phyloP scores from a whole-genome alignment of 2,888 invertebrate species.

The Epicampocera succincta region DNA sequence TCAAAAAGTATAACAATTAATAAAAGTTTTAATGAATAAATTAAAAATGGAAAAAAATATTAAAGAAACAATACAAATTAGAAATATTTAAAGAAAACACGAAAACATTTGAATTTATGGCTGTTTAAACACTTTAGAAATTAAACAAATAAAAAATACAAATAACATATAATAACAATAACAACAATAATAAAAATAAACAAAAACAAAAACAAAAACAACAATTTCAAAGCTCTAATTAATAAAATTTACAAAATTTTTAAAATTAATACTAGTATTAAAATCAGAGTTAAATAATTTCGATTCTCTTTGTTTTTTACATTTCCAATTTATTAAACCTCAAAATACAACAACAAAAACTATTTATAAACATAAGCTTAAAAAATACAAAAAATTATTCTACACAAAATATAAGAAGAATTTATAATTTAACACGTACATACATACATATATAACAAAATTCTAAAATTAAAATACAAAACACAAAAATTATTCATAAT shows the following conservation, averaged over 20 bases:
- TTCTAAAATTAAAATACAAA: conserved; percentile 41
- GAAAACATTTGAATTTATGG: conserved; percentile 79
- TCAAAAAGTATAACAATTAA: conserved; percentile 48
- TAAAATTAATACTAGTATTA: not conserved
- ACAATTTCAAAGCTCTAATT: conserved; percentile 48
- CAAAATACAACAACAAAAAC: conserved; percentile 62
- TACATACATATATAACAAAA: conserved; percentile 41
- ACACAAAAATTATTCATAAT: conserved; percentile 17
- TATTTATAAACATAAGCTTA: conserved; percentile 50
- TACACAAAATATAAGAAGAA: conserved; percentile 39
- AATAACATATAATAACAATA: conserved; percentile 51
- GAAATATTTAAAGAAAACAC: conserved; percentile 52
- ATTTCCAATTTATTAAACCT: conserved; percentile 61
- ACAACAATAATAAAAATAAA: conserved; percentile 56
- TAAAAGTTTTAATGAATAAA: conserved; percentile 45
- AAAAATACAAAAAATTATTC: conserved; percentile 34
- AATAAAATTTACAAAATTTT: conserved; percentile 58
- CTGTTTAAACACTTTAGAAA: conserved; percentile 75
- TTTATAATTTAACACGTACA: not conserved
- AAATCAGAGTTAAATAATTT: conserved; percentile 23
- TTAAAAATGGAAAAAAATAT: conserved; percentile 50
- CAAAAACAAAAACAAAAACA: conserved; percentile 42
- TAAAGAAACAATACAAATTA: conserved; percentile 44
- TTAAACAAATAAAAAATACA: conserved; percentile 64
- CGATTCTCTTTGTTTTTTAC: conserved; percentile 27